Percentiles rank a stretch among this genome's conserved stretches.
Conservation (phyloP, 2,888 invertebrate species). For the Limnephilus rhombicus region DNA sequence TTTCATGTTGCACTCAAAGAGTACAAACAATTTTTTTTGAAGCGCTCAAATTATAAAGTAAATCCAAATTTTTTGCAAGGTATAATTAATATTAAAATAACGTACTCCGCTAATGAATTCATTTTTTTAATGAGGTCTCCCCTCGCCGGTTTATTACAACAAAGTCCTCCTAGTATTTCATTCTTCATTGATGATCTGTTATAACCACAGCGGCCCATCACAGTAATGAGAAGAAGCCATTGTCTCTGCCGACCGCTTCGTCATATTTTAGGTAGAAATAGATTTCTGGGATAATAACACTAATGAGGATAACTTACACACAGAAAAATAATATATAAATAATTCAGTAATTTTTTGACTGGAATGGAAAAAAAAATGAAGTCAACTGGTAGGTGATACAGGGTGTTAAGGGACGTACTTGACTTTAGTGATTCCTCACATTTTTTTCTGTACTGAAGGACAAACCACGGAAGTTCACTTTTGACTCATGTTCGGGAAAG, state of each 20-base stretch:
- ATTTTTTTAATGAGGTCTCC: slow-evolving; percentile 34
- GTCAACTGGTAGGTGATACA: too few species aligned
- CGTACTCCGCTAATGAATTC: background rate
- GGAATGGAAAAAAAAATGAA: too few species aligned
- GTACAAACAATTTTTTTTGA: background rate
- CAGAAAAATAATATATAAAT: too few species aligned
- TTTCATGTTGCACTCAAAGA: background rate
- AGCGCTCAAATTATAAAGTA: background rate
- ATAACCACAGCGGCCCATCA: background rate
- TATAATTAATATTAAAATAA: background rate
- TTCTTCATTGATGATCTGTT: slow-evolving; percentile 21
- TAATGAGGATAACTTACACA: background rate
- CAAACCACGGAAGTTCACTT: too few species aligned
- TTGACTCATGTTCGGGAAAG: too few species aligned
- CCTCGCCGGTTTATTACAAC: background rate
- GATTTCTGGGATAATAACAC: background rate
- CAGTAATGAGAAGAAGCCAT: background rate
- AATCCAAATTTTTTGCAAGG: background rate
- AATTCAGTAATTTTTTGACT: background rate
- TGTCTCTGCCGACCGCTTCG: background rate
- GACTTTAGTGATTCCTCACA: too few species aligned
- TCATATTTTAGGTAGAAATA: background rate
- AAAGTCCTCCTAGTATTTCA: slow-evolving; percentile 16
- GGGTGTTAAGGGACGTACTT: too few species aligned
- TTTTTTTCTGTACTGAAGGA: too few species aligned